These are phyloP conservation scores for Phyllotreta cruciferae DNA, from an alignment of 2,888 invertebrate genomes.

Conservation along the genomic window DNA sequence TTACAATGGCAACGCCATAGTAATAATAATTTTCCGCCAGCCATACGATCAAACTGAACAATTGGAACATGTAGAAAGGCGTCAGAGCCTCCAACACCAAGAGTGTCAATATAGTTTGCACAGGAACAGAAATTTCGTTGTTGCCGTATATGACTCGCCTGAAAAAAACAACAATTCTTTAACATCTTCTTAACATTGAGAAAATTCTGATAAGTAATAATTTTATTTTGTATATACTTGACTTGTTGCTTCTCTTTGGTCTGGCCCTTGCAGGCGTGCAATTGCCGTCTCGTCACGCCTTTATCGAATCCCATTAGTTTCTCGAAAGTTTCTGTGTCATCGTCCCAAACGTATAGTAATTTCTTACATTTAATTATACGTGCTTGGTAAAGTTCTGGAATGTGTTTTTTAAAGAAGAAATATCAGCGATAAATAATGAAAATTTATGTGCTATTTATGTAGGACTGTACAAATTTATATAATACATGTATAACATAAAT, in stretches of 20 bases:
- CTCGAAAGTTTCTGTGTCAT: constrained; percentile 69
- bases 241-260: constrained; percentile 67
- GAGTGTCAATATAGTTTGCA: constrained; percentile 75
- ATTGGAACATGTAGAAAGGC: constrained; percentile 95
- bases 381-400: constrained; percentile 56
- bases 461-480: too few relatives aligned
- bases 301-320: constrained; percentile 78
- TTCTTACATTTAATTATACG: constrained; percentile 83
- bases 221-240: constrained; percentile 65
- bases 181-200: background rate
- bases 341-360: constrained; percentile 83
- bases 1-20: constrained; percentile 84
- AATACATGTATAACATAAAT: too few relatives aligned
- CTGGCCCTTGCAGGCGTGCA: constrained; percentile 70
- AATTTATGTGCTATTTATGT: constrained; percentile 5
- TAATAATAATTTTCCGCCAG: constrained; percentile 86
- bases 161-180: constrained; percentile 41
- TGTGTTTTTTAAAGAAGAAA: constrained; percentile 12
- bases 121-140: constrained; percentile 84
- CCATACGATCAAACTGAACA: constrained; percentile 91
- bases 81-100: constrained; percentile 86
- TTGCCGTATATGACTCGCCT: constrained; percentile 82
- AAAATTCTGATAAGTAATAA: too few relatives aligned
- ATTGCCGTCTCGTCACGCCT: constrained; percentile 67
- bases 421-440: background rate